Base-by-base conservation (phyloP, 2,113 vertebrate genomes). In the Amphiprion percula region DNA sequence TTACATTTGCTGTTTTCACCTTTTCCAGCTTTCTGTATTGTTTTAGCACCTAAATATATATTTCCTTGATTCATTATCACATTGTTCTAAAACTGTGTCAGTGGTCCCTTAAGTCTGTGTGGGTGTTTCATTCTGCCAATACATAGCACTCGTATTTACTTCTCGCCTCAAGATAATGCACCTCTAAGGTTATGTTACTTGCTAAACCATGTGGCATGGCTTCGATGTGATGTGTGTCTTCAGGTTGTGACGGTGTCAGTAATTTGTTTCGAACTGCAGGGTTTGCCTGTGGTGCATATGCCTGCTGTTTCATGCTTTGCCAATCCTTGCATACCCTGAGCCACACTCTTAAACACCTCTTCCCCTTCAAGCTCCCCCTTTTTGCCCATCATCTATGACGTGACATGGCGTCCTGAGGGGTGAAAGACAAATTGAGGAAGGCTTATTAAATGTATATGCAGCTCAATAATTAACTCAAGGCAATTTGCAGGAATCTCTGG, bases 391-490 rank as follows among this genome's bases (percentile, higher is more conserved):
- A 82, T 87, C 69, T 83, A 53, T 86, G 87, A 91, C 87, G 80
- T 88, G 87, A 90, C 90, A 83, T 24, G 75, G 74, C 59, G 50
- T 88, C 91, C 87, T 85, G 83, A 78, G 87, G 89, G 88, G 87
- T 87, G 84, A 91, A 89, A 91, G 90, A 90, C 88, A 90, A 93
- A 93, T 92, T 93, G 79, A 82, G 77, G 87, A 62, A 83, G 68
- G 82, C 88, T 94, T 94, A 94, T 94, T 94, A 94, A 94, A 94
- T 86, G 93, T 93, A 92, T 88, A 88, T 90, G 71, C 87, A 68
- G 79, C 90, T 84, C 88, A 95, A 95, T 95, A 95, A 95, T 95
- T 94, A 95, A 95, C 93, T 94, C 21, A 28, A 90, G 86, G 93
- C 93, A 94, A 93, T 94, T 95, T 95, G 69, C 89, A 68, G 87